Base-by-base conservation (phyloP, 2,888 invertebrate species). In the Panorpa germanica region DNA sequence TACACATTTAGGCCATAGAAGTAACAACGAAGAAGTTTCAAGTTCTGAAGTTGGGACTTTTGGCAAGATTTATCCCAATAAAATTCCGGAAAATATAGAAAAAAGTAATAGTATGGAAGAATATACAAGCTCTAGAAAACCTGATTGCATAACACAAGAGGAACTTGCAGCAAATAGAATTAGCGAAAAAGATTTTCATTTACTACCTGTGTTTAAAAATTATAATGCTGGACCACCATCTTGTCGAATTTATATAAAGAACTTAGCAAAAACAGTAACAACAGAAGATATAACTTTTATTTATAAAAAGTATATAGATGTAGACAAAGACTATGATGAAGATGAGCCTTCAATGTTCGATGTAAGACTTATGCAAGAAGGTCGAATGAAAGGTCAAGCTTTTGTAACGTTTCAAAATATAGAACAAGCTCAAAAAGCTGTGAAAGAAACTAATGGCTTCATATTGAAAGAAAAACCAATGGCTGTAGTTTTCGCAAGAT, bases 381-480 rank as follows among this genome's bases (percentile, higher is more conserved):
- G 93, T 2, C 65, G 86, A 45, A 91, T 93, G 91, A 93, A 90
- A 53, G 91, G 91, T 0, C 93, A 93, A 54, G 90, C 86, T 2
- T 93, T 93, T 61, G 65, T 93, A 1, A 83, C 83, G 1, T 53
- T 53, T 25, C 30, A 27, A 3, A 26, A 34, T 10, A 30, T 16
- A n/a, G 22, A 16, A 7, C 61, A 88, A 31, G 78, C 82, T 30
- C 66, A 74, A 44, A 57, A 60, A 37, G 91, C 91, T 7, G 49
- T 90, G 1, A 59, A 65, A 41, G 80, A 83, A 51, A 86, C 86
- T 3, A 86, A 91, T 56, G 90, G 88, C 1, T 85, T 67, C 48
- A 63, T 88, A 41, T 55, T 91, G 31, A 77, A 81, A 44, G 78
- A 76, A 34, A 88, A 81, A 53, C 88, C 91, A 5, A 73, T 93